phyloP scores from a whole-genome alignment of 2,888 invertebrate genomes.

The Macropis europaea region DNA sequence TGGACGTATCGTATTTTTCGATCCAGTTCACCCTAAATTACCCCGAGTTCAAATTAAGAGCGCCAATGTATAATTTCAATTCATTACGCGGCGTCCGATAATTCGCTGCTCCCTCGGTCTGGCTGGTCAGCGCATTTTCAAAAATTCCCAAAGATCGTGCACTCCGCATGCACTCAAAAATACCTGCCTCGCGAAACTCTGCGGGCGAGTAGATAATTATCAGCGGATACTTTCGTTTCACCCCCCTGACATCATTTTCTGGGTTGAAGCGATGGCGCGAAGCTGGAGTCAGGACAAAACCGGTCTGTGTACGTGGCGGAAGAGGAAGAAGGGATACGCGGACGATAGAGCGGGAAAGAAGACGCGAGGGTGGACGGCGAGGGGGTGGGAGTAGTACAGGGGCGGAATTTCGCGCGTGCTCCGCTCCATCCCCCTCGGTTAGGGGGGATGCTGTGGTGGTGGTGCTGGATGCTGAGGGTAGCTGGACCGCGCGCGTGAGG shows the following conservation, averaged over 20 bases:
- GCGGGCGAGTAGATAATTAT: conserved; percentile 57
- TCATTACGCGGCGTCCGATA: too few species aligned
- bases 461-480: conserved; percentile 75
- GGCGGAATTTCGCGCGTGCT: conserved; percentile 78
- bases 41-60: too few species aligned
- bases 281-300: conserved; percentile 53
- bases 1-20: too few species aligned
- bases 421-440: conserved; percentile 72
- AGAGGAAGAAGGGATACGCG: conserved; percentile 11
- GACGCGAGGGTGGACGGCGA: conserved; percentile 33
- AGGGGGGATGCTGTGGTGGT: conserved; percentile 47
- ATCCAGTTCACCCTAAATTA: too few species aligned
- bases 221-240: conserved; percentile 43
- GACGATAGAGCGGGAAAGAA: conserved; percentile 22
- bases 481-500: conserved; percentile 75
- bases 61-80: too few species aligned
- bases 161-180: too few species aligned
- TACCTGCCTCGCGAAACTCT: background rate
- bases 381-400: conserved; percentile 55
- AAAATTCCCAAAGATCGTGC: too few species aligned
- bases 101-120: too few species aligned
- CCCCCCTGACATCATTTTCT: conserved; percentile 62
- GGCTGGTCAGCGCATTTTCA: too few species aligned
- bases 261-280: conserved; percentile 40
- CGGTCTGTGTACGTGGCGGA: conserved; percentile 32